A percentile compares a stretch with the other conserved stretches of the same genome.
Evolutionary conservation across 2,797 vertebrate genomes (phyloP).

Genomic region (Staurois parvus): DNA sequence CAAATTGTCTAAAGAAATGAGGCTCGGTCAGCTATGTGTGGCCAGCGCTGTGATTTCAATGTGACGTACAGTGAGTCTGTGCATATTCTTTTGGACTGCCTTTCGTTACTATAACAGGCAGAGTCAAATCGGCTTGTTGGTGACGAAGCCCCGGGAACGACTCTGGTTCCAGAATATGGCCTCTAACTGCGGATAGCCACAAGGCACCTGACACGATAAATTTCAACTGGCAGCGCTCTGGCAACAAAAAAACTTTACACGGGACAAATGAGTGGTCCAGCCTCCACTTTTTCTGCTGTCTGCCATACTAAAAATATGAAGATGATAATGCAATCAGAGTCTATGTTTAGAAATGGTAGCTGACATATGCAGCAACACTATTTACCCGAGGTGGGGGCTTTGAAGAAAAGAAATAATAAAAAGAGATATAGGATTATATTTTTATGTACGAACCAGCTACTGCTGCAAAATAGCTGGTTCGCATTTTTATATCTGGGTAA

Average conservation of each 20-base stretch:
- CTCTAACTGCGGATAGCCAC: conserved; percentile 75
- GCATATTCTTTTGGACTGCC: conserved; percentile 90
- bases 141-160: conserved; percentile 80
- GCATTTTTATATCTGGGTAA: conserved; percentile 67
- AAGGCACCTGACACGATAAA: conserved; percentile 82
- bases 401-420: conserved; percentile 6
- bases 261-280: conserved; percentile 71
- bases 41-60: conserved; percentile 84
- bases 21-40: conserved; percentile 82
- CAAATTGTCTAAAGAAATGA: conserved; percentile 90
- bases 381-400: conserved; percentile 60
- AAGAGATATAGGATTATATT: not conserved
- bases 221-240: conserved; percentile 78
- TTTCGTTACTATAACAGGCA: conserved; percentile 90
- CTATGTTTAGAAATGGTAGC: conserved; percentile 74
- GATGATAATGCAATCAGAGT: conserved; percentile 65
- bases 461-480: conserved; percentile 65
- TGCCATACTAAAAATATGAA: conserved; percentile 71
- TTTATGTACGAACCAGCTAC: conserved; percentile 57
- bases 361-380: conserved; percentile 66
- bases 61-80: conserved; percentile 86
- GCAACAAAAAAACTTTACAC: conserved; percentile 78
- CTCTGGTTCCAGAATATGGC: conserved; percentile 78
- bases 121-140: conserved; percentile 87
- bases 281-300: conserved; percentile 67